phyloP scores from a whole-genome alignment of 2,113 vertebrate species.

The Apistogramma diplotaenia region DNA sequence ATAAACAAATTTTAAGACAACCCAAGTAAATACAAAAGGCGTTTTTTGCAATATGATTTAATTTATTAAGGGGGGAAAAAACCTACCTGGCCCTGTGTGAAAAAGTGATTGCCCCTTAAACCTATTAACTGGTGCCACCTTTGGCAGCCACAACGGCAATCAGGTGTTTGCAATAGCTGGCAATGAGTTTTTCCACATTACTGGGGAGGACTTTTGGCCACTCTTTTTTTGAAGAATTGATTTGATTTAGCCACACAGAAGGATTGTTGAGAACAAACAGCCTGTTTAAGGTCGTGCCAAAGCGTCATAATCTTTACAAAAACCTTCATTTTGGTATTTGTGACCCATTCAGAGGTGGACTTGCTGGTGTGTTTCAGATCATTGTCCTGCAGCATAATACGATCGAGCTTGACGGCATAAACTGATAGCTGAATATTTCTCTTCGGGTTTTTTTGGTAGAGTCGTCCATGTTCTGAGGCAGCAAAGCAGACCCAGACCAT shows the following conservation, averaged over 20 bases:
- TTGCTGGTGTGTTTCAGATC: background rate
- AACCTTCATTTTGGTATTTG: background rate
- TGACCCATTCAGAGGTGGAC: background rate
- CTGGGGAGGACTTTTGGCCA: no score
- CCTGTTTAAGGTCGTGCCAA: background rate
- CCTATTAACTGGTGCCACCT: no score
- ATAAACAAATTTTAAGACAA: no score
- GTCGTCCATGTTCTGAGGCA: background rate
- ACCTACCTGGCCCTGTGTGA: no score
- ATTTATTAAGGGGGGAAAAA: no score
- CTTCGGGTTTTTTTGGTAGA: background rate
- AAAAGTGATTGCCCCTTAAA: no score
- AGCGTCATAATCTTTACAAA: background rate
- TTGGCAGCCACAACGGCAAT: no score
- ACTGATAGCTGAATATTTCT: fast-evolving
- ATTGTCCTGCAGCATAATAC: background rate
- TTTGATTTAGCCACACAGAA: background rate
- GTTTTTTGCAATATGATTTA: no score
- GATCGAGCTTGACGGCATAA: background rate
- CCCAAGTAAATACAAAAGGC: no score
- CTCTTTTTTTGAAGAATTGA: no score
- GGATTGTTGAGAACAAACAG: background rate
- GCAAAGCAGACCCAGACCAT: background rate
- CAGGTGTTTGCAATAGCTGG: no score
- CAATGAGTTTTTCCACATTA: no score